A percentile compares a stretch with the other conserved stretches of the same genome.
phyloP scores from a whole-genome alignment of 2,113 vertebrate species.

The Rhinichthys klamathensis region DNA sequence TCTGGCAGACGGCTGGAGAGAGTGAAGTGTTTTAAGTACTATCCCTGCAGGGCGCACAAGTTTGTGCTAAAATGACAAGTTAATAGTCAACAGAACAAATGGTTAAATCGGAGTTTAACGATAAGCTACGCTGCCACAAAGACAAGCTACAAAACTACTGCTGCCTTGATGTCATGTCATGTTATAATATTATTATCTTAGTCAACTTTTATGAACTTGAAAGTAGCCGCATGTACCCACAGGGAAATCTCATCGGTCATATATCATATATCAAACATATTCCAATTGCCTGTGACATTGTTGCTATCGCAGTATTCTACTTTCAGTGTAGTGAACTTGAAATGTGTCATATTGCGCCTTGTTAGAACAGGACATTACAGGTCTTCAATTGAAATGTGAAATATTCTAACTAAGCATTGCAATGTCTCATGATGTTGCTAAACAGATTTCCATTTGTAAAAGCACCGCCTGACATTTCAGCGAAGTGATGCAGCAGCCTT shows the following conservation, averaged over 20 bases:
- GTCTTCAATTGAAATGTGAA: not conserved
- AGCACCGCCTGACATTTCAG: conserved; percentile 5
- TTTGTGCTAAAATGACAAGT: not conserved
- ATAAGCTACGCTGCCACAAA: not conserved
- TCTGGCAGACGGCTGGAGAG: not conserved
- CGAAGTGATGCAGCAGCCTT: conserved; percentile 7
- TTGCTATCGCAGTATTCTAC: not conserved
- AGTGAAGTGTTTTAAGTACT: conserved; percentile 2
- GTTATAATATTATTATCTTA: too few species aligned
- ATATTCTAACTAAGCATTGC: not conserved
- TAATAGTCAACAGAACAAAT: not conserved
- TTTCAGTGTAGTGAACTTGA: not conserved
- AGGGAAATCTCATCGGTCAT: not conserved
- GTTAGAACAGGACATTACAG: not conserved
- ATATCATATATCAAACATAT: not conserved
- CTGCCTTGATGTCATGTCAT: not conserved
- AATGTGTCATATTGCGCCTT: not conserved
- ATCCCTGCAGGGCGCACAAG: not conserved
- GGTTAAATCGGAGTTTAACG: not conserved
- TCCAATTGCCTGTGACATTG: not conserved
- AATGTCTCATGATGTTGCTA: conserved; percentile 3
- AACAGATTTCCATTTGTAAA: conserved; percentile 27
- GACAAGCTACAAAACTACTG: not conserved
- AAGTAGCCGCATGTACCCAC: not conserved
- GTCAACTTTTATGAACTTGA: too few species aligned